These are phyloP conservation scores for Sinocyclocheilus rhinocerous DNA, from an alignment of 2,113 vertebrate genomes.

Conservation along the genomic window DNA sequence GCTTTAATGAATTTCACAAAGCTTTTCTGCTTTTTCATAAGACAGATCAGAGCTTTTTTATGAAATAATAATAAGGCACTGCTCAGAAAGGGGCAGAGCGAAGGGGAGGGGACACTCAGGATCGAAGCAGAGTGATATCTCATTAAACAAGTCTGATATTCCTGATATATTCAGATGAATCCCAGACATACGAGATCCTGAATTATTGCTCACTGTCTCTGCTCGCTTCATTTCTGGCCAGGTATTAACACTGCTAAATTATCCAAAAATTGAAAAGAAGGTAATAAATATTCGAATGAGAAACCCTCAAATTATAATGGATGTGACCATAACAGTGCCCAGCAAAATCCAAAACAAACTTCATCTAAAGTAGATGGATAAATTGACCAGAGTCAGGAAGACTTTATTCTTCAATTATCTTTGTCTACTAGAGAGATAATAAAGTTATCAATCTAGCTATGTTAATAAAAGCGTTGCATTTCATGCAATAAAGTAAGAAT, in stretches of 20 bases:
- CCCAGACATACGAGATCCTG: constrained; percentile 81
- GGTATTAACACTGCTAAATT: constrained; percentile 89
- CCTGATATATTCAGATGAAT: constrained; percentile 97
- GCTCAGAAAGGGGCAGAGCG: constrained; percentile 63
- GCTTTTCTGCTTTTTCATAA: constrained; percentile 96
- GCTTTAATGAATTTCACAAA: constrained; percentile 99
- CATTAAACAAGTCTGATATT: constrained; percentile 84
- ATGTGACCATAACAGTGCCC: constrained; percentile 67
- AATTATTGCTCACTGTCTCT: constrained; percentile 82
- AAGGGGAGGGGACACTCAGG: constrained; percentile 67
- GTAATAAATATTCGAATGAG: constrained; percentile 85
- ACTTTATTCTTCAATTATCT: constrained; percentile 67
- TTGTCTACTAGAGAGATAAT: constrained; percentile 33
- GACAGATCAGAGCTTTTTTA: constrained; percentile 90
- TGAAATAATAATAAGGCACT: constrained; percentile 98
- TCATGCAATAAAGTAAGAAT: constrained; percentile 8
- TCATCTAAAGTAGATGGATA: constrained; percentile 66
- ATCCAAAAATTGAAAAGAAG: constrained; percentile 83
- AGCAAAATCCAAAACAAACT: constrained; percentile 73
- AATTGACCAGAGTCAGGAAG: constrained; percentile 61
- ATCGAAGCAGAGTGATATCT: constrained; percentile 96
- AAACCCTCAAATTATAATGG: constrained; percentile 60
- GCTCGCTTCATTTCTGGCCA: constrained; percentile 68
- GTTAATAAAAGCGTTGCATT: constrained; percentile 64
- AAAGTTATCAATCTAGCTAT: constrained; percentile 57